phyloP scores from a whole-genome alignment of 2,797 vertebrate genomes.

The Agapornis canus region DNA sequence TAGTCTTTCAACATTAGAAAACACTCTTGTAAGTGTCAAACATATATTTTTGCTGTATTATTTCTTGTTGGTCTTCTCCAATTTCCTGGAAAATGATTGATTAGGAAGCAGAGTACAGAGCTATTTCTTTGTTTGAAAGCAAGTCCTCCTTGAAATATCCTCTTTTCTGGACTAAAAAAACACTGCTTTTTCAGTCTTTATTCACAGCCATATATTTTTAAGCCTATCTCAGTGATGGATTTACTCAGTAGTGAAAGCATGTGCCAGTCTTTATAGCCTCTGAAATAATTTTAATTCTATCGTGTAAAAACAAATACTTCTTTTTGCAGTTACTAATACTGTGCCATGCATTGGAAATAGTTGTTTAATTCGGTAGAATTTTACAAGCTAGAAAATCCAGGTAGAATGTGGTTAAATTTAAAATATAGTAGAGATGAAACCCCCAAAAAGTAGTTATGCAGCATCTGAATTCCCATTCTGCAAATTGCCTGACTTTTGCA shows the following conservation, averaged over 20 bases:
- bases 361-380: not conserved
- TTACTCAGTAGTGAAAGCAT: not conserved
- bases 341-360: not conserved
- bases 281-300: not conserved
- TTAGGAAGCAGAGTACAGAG: not conserved
- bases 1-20: not conserved
- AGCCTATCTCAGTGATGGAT: not conserved
- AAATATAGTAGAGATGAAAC: not conserved
- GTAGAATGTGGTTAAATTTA: not conserved
- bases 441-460: not conserved
- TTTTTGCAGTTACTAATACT: not conserved
- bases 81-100: not conserved
- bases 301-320: not conserved
- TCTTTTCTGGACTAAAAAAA: not conserved
- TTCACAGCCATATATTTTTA: not conserved
- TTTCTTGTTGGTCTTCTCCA: not conserved
- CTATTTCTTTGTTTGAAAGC: not conserved
- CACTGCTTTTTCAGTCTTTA: not conserved
- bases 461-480: not conserved
- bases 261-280: not conserved
- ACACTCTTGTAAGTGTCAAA: not conserved
- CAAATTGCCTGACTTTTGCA: not conserved
- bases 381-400: not conserved
- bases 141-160: not conserved
- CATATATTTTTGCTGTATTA: fast-evolving